These are phyloP conservation scores for Epinotia ramella DNA, from an alignment of 2,888 invertebrate species.

Conservation along the genomic window DNA sequence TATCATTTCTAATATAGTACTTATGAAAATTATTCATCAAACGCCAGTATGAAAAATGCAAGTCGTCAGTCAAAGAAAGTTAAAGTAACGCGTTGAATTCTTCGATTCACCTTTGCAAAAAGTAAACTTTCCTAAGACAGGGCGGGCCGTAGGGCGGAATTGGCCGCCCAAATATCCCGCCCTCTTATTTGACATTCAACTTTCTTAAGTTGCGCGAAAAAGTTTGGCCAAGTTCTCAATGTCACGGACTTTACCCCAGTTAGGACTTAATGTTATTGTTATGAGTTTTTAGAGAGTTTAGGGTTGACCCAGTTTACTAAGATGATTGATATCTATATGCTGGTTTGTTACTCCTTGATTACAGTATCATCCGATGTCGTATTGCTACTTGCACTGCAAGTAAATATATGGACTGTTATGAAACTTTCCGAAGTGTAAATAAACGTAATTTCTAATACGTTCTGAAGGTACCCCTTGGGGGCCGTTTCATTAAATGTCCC, in stretches of 20 bases:
- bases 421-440: no score
- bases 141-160: conserved; percentile 73
- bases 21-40: no score
- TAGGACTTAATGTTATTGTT: conserved; percentile 53
- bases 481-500: no score
- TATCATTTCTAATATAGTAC: no score
- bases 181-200: conserved; percentile 79
- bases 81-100: conserved; percentile 38
- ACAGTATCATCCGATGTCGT: no score
- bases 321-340: no score
- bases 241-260: conserved; percentile 69
- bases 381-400: no score
- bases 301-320: neutral
- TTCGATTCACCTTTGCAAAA: conserved; percentile 53
- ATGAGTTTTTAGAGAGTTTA: conserved; percentile 21
- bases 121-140: conserved; percentile 71
- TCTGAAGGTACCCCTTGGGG: no score
- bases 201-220: conserved; percentile 75
- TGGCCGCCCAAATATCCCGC: conserved; percentile 73
- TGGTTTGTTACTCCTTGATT: no score
- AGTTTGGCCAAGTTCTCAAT: conserved; percentile 74
- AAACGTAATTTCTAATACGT: no score
- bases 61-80: neutral
- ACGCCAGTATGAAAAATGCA: neutral
- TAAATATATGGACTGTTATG: no score